A percentile compares a stretch with the other conserved stretches of the same genome.
Evolutionary conservation across 2,888 invertebrate species (phyloP).

Genomic region (Tipula confusa): DNA sequence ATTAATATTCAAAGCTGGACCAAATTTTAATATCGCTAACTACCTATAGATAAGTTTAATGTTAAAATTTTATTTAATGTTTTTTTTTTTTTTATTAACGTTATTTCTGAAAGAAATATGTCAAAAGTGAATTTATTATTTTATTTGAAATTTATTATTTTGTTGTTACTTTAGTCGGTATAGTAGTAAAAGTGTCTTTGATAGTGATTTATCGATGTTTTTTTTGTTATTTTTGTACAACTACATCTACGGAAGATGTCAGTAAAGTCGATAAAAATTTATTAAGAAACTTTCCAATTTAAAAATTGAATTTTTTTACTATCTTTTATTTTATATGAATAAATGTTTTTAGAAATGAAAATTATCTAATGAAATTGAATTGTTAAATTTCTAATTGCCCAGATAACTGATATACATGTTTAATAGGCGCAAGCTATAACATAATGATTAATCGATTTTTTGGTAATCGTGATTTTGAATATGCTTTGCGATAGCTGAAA

Average conservation of each 20-base stretch:
- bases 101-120: neutral
- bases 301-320: neutral
- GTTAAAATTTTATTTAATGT: neutral
- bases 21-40: neutral
- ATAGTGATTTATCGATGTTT: neutral
- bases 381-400: too few relatives aligned
- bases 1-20: neutral
- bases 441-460: too few relatives aligned
- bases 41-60: neutral
- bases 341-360: neutral
- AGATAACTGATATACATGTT: too few relatives aligned
- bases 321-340: neutral
- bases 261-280: neutral
- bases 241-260: neutral
- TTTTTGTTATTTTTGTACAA: too few relatives aligned
- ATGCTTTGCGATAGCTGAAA: too few relatives aligned
- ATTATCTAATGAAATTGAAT: neutral
- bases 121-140: neutral
- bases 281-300: neutral
- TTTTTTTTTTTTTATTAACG: neutral
- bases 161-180: neutral
- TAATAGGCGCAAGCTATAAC: too few relatives aligned
- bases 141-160: neutral
- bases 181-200: neutral
- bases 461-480: too few relatives aligned